phyloP scores from a whole-genome alignment of 2,797 vertebrate genomes.

The Prionace glauca region DNA sequence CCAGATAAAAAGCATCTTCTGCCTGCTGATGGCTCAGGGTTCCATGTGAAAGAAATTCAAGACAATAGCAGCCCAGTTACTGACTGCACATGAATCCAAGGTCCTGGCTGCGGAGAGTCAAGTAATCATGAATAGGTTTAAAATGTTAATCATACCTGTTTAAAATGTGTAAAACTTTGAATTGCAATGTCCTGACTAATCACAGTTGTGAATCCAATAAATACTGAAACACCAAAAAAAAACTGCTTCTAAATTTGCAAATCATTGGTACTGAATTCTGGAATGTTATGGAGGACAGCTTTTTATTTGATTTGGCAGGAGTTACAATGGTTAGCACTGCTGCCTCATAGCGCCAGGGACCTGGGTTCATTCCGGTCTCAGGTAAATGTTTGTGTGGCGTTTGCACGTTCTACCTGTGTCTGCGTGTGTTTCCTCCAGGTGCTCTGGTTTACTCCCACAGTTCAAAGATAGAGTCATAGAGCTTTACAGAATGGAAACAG shows the following conservation, averaged over 20 bases:
- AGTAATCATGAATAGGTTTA: not conserved
- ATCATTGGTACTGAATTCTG: not conserved
- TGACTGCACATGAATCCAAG: not conserved
- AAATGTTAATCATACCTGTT: conserved; percentile 6
- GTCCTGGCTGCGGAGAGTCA: not conserved
- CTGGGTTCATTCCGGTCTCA: too few relatives aligned
- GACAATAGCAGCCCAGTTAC: not conserved
- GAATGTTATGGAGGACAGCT: not conserved
- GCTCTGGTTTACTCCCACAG: too few relatives aligned
- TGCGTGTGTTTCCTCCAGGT: too few relatives aligned
- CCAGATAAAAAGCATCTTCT: not conserved
- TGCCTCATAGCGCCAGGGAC: too few relatives aligned
- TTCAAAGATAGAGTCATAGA: too few relatives aligned
- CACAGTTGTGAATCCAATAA: conserved; percentile 32
- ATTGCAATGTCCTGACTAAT: conserved; percentile 27
- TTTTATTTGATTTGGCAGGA: too few relatives aligned
- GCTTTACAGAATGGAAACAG: too few relatives aligned
- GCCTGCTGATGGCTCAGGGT: not conserved
- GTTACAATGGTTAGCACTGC: too few relatives aligned
- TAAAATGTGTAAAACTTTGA: conserved; percentile 23
- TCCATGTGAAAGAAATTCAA: not conserved
- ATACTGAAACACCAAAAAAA: conserved; percentile 18
- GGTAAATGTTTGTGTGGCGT: too few relatives aligned
- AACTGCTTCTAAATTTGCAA: not conserved
- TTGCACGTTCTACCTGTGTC: too few relatives aligned